Percentiles rank a stretch among this genome's conserved stretches.
These are phyloP conservation scores for Aurelia aurita DNA, from an alignment of 30 jellyfish, hydroid and myxozoan genomes.

Conservation along the genomic window DNA sequence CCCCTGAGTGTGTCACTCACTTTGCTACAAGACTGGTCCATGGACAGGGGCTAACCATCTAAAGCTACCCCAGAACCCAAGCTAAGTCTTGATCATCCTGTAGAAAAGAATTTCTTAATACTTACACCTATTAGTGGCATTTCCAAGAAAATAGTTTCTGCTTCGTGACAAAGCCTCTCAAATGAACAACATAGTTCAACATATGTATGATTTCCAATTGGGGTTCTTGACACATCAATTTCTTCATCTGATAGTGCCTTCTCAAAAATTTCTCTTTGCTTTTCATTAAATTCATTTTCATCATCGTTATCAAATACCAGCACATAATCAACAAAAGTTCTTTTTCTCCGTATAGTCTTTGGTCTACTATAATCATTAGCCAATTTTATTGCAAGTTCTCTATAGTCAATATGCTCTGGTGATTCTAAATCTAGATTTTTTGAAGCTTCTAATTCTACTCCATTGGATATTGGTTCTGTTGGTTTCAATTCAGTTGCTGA, in stretches of 20 bases:
- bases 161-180: conserved; percentile 93
- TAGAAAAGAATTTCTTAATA: background rate
- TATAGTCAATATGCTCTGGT: conserved; percentile 21
- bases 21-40: too few species aligned
- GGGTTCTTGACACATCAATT: conserved; percentile 52
- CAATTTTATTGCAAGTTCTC: conserved; percentile 63
- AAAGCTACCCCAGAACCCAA: too few species aligned
- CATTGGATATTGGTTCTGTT: background rate
- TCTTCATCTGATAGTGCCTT: conserved; percentile 50
- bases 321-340: conserved; percentile 74
- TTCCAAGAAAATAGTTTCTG: conserved; percentile 80
- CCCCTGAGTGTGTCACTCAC: too few species aligned
- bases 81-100: too few species aligned
- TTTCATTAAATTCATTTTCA: conserved; percentile 40
- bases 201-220: conserved; percentile 57
- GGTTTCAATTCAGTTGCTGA: background rate
- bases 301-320: conserved; percentile 69
- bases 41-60: too few species aligned
- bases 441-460: background rate
- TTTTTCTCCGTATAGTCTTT: conserved; percentile 11
- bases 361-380: conserved; percentile 59
- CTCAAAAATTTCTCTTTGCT: conserved; percentile 73
- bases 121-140: conserved; percentile 97
- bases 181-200: conserved; percentile 85
- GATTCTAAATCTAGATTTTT: background rate